phyloP scores from a whole-genome alignment of 2,113 vertebrate genomes.

The Dipodomys ordii region DNA sequence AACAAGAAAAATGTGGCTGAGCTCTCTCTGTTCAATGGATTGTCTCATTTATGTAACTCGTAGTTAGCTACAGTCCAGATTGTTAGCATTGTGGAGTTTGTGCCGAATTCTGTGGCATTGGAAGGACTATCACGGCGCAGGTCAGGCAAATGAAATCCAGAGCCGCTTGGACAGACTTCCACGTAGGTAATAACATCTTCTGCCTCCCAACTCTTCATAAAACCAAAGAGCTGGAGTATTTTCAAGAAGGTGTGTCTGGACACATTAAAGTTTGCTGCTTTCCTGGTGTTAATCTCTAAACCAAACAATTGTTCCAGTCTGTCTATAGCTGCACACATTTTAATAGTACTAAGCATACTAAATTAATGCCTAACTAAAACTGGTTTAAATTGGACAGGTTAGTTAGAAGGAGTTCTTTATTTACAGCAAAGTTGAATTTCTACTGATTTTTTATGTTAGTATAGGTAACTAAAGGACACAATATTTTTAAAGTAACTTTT shows the following conservation, averaged over 20 bases:
- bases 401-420: not conserved
- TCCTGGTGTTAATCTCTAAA: conserved; percentile 63
- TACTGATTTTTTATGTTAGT: conserved; percentile 28
- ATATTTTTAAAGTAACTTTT: not conserved
- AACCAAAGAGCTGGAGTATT: conserved; percentile 11
- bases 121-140: not conserved
- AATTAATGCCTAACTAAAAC: conserved; percentile 57
- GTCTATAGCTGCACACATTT: not conserved
- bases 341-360: not conserved
- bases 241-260: conserved; percentile 51
- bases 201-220: conserved; percentile 3
- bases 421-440: not conserved
- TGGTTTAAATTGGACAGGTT: conserved; percentile 4
- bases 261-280: not conserved
- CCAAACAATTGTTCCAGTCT: conserved; percentile 24
- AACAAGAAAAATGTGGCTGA: conserved; percentile 62
- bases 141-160: not conserved
- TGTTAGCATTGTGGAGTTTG: conserved; percentile 71
- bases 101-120: conserved; percentile 63
- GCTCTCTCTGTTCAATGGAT: conserved; percentile 69
- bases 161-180: not conserved
- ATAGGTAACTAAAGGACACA: not conserved
- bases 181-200: not conserved
- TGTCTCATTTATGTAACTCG: conserved; percentile 79
- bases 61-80: conserved; percentile 77